These are phyloP conservation scores for Lasiurus cinereus DNA, from an alignment of 2,113 vertebrate genomes.

Conservation along the genomic window DNA sequence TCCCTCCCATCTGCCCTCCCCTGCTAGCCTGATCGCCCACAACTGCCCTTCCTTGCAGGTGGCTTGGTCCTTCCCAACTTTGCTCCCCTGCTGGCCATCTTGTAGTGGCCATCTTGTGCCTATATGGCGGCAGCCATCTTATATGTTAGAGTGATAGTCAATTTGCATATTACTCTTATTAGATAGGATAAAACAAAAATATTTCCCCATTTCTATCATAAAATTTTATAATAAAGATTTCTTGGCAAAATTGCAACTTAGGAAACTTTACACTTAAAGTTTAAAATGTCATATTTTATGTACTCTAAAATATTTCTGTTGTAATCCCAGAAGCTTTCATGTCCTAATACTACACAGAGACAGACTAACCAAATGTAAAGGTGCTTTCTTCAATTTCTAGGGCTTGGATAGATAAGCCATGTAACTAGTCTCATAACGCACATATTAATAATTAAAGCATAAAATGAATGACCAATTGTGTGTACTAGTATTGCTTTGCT, in stretches of 20 bases:
- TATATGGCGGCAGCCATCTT: too few species aligned
- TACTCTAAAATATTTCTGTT: not conserved
- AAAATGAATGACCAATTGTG: not conserved
- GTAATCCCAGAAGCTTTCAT: not conserved
- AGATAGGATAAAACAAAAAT: not conserved
- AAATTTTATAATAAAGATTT: not conserved
- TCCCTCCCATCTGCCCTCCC: too few species aligned
- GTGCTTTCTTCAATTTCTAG: not conserved
- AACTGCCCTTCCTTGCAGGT: too few species aligned
- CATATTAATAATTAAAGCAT: not conserved
- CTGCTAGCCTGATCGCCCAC: too few species aligned
- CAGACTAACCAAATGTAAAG: not conserved
- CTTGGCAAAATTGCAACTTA: not conserved
- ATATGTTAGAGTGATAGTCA: too few species aligned
- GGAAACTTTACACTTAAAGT: not conserved
- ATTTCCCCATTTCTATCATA: not conserved
- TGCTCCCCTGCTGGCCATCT: too few species aligned
- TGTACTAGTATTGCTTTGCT: not conserved
- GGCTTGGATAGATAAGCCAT: not conserved
- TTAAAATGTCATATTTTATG: slow-evolving; percentile 23
- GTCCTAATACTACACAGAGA: not conserved
- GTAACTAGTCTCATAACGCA: not conserved
- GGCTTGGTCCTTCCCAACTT: too few species aligned
- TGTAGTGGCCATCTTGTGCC: too few species aligned
- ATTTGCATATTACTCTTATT: not conserved